Evolutionary conservation across 2,797 vertebrate species (phyloP).

Genomic region (Euthynnus affinis): DNA sequence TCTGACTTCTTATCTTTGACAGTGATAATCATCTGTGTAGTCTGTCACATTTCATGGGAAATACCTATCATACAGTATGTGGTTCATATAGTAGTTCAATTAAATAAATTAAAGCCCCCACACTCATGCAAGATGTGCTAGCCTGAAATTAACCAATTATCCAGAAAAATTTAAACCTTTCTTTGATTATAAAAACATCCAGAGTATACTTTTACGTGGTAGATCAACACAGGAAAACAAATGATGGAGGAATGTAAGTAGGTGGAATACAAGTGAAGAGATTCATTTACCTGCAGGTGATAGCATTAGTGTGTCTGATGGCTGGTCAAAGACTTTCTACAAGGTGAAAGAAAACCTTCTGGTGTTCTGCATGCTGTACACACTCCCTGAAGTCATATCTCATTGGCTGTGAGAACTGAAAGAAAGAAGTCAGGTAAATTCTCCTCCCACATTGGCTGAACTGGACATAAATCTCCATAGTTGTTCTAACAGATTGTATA

Average conservation of each 20-base stretch:
- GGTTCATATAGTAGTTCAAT: not conserved
- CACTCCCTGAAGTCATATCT: constrained; percentile 4
- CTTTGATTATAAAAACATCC: not conserved
- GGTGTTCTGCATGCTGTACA: not conserved
- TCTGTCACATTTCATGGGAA: not conserved
- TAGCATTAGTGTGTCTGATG: constrained; percentile 1
- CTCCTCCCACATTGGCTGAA: constrained; percentile 46
- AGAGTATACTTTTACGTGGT: not conserved
- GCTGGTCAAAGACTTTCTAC: not conserved
- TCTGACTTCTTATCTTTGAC: not conserved
- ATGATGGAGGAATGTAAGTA: not conserved
- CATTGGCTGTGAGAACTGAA: constrained; percentile 32
- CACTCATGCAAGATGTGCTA: not conserved
- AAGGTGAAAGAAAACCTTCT: not conserved
- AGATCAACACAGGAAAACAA: not conserved
- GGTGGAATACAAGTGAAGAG: not conserved
- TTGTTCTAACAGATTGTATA: not conserved
- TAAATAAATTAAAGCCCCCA: not conserved
- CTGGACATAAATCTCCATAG: not conserved
- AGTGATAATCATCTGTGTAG: not conserved
- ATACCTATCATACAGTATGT: no score
- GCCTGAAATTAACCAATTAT: not conserved
- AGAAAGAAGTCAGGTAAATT: not conserved
- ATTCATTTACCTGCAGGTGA: constrained; percentile 53
- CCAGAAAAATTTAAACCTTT: not conserved